A percentile compares a stretch with the other conserved stretches of the same genome.
These are phyloP conservation scores for Marronus borbonicus DNA, from an alignment of 2,888 invertebrate genomes.

Conservation along the genomic window DNA sequence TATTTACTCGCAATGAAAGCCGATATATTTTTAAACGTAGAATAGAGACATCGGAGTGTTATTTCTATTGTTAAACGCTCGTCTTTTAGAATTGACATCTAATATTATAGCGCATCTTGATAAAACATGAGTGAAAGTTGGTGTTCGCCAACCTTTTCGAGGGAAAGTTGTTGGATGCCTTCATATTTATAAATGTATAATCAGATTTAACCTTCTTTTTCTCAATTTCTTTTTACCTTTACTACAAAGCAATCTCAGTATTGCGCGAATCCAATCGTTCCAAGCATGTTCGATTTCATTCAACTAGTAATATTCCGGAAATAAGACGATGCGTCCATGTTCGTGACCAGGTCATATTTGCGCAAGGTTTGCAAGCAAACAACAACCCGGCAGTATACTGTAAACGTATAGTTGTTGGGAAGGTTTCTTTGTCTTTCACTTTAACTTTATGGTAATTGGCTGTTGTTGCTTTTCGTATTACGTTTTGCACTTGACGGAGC, in stretches of 20 bases:
- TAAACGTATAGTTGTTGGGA: not conserved
- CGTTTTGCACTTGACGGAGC: not conserved
- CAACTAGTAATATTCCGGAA: constrained; percentile 43
- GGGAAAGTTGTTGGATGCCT: not conserved
- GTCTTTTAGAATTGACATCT: not conserved
- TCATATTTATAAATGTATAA: constrained; percentile 5
- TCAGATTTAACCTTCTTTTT: not conserved
- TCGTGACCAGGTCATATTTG: constrained; percentile 50
- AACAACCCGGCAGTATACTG: not conserved
- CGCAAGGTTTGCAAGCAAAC: constrained; percentile 37
- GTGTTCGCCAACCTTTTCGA: not conserved
- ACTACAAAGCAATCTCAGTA: not conserved
- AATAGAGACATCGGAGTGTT: not conserved
- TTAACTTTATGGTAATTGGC: constrained; percentile 30
- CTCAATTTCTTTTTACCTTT: not conserved
- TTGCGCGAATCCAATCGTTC: constrained; percentile 33
- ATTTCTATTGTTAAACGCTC: not conserved
- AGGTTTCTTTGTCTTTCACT: constrained; percentile 35
- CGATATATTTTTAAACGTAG: not conserved
- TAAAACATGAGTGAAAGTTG: constrained; percentile 2
- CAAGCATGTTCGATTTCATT: constrained; percentile 39
- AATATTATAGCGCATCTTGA: not conserved
- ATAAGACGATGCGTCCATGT: constrained; percentile 27
- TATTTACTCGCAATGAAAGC: not conserved
- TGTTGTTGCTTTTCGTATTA: constrained; percentile 11